Evolutionary conservation across 2,113 vertebrate species (phyloP).

Genomic region (Oryzias celebensis): DNA sequence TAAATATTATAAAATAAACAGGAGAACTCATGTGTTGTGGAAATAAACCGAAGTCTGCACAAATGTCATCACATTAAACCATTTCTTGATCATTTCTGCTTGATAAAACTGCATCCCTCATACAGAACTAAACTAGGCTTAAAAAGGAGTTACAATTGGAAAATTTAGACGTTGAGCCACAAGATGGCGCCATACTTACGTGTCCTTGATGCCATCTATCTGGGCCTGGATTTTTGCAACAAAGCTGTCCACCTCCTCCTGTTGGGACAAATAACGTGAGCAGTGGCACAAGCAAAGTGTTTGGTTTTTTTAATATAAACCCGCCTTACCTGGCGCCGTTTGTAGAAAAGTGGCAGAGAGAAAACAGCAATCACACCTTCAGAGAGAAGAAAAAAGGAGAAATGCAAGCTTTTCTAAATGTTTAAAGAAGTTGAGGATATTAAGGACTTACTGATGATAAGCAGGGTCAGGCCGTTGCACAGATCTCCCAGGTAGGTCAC

Average conservation of each 20-base stretch:
- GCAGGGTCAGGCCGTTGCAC: conserved; percentile 88
- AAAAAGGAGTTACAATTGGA: neutral
- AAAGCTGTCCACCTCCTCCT: conserved; percentile 83
- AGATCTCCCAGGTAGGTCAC: conserved; percentile 86
- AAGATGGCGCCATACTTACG: conserved; percentile 78
- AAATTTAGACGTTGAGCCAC: conserved; percentile 1
- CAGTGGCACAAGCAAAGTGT: neutral
- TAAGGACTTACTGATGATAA: conserved; percentile 83
- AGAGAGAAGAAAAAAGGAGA: neutral
- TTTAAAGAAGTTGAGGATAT: neutral
- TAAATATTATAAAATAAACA: too few relatives aligned
- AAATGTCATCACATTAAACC: too few relatives aligned
- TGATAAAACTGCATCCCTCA: too few relatives aligned
- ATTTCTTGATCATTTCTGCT: too few relatives aligned
- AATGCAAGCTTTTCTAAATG: neutral
- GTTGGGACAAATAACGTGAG: neutral
- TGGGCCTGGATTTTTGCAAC: conserved; percentile 76
- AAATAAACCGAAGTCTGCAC: too few relatives aligned
- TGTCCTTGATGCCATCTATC: conserved; percentile 81
- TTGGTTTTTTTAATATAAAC: neutral
- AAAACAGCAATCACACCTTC: conserved; percentile 86
- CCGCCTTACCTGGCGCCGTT: conserved; percentile 81
- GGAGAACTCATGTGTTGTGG: too few relatives aligned
- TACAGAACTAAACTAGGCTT: too few relatives aligned
- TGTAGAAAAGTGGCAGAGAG: conserved; percentile 88